phyloP scores from a whole-genome alignment of 2,888 invertebrate species.

The Campoplex capitator region DNA sequence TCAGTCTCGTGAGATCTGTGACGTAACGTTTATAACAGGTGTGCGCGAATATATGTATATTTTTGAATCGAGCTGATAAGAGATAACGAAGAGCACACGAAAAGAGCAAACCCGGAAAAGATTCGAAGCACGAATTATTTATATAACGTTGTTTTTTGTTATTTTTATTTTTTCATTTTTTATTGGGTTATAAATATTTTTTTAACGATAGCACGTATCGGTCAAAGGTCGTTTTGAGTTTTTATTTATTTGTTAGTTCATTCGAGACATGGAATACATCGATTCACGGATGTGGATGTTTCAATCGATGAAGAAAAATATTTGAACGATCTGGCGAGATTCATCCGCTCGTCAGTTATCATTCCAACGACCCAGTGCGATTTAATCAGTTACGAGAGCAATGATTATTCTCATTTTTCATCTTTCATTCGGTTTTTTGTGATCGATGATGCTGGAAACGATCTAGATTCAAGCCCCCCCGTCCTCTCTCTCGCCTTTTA shows the following conservation, averaged over 20 bases:
- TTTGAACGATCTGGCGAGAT: constrained; percentile 37
- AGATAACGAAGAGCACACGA: constrained; percentile 20
- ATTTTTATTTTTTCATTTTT: background rate
- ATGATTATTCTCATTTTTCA: constrained; percentile 14
- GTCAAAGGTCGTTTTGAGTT: constrained; percentile 1
- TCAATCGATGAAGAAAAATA: background rate
- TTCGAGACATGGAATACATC: constrained; percentile 4
- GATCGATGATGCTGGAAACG: constrained; percentile 44
- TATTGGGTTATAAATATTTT: constrained; percentile 14
- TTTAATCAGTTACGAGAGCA: constrained; percentile 47
- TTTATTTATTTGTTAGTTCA: background rate
- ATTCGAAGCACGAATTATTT: constrained; percentile 26
- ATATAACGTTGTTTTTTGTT: background rate
- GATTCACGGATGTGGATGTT: background rate
- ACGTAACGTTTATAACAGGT: constrained; percentile 28
- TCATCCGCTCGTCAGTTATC: constrained; percentile 42
- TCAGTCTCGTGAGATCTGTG: constrained; percentile 30
- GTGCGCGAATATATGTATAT: background rate
- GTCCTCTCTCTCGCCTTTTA: background rate
- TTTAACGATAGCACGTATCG: constrained; percentile 5
- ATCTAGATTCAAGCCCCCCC: background rate
- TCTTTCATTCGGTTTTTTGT: constrained; percentile 1
- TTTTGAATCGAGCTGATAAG: background rate
- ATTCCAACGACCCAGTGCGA: constrained; percentile 62
- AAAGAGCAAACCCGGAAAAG: constrained; percentile 59